Evolutionary conservation across 2,888 invertebrate genomes (phyloP), one percentile per base, ranked within the genome.

Genomic region (Amiota mariae): DNA sequence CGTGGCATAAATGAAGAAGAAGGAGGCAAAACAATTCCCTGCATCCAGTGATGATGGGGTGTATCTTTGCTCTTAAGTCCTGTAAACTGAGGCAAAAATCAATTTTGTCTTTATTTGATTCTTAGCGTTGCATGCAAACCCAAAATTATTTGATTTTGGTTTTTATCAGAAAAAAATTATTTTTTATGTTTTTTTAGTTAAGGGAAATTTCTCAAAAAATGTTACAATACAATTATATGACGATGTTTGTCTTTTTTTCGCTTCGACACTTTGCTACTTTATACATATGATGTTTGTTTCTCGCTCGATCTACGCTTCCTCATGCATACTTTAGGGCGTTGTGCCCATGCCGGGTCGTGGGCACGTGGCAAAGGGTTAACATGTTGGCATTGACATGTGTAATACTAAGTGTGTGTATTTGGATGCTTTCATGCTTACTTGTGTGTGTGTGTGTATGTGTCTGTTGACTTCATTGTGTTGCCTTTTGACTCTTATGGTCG

Each of bases 311-410:
- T 36, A 36, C 36, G 36, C 36, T 2, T 36, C 6, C 4, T 36
- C 36, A 36, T 6, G 3, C 8, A 36, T 81, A 81, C 81, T 79
- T 78, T 79, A 75, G 49, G 66, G 80, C 78, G 72, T 49, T 13
- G 80, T 81, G 36, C 36, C 36, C 8, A 4, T 36, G 36, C 36
- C 36, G 6, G 2, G 1, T 24, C 24, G 3, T 24, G 24, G 1
- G 24, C 24, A 24, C 24, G 36, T 36, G 36, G 36, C 77, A 80
- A 77, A 86, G 86, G 85, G 87, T 87, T 88, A 86, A 82, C 78
- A 77, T 70, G 73, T 51, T 20, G 18, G 51, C 67, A 68, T 51
- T 68, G 67, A 51, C 49, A 67, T 49, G 49, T 49, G 54, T 51
- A 11, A 15, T 9, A 47, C 15, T 56, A 71, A 46, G 71, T 57